Conservation (phyloP, 1,140 invertebrate genomes). For the Papilio glaucus region DNA sequence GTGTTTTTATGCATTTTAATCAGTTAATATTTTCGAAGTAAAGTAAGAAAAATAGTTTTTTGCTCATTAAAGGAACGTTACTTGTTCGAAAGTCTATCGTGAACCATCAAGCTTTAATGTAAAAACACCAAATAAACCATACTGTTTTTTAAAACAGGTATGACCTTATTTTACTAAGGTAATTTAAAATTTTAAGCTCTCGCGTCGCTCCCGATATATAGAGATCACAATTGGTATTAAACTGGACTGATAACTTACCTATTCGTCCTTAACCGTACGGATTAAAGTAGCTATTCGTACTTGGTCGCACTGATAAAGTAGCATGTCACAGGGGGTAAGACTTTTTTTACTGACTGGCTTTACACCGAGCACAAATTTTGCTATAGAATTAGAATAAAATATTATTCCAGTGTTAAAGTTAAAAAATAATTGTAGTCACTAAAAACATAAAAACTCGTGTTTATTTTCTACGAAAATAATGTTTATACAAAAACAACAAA, state of each 20-base stretch:
- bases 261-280: no score
- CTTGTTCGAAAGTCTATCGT: background rate
- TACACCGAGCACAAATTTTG: no score
- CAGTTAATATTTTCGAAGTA: background rate
- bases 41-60: background rate
- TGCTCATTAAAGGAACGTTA: background rate
- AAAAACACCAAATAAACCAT: background rate
- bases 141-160: background rate
- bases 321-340: no score
- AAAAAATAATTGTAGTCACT: background rate
- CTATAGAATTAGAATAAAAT: background rate
- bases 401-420: no score
- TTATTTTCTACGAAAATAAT: background rate
- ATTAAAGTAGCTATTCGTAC: no score
- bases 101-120: background rate
- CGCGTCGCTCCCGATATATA: no score
- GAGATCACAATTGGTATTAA: no score
- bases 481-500: slow-evolving; percentile 20
- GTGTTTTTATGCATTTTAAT: slow-evolving; percentile 4
- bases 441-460: background rate
- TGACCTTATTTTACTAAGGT: background rate
- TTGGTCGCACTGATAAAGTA: no score
- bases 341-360: no score
- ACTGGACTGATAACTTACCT: no score
- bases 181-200: no score